Base-by-base conservation (phyloP, 2,113 vertebrate species). In the Vidua chalybeata region DNA sequence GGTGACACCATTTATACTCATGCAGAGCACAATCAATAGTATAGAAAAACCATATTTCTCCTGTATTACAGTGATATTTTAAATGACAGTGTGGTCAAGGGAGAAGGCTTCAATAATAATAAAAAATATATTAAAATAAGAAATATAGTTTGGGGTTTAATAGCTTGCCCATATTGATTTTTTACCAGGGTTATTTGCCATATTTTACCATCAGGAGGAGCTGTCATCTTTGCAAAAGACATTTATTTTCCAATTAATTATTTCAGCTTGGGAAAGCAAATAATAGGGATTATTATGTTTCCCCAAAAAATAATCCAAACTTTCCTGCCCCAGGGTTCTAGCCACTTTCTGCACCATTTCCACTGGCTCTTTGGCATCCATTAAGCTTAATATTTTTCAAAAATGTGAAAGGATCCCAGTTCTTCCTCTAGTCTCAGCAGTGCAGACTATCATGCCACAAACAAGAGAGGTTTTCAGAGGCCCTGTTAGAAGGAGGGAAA, bases 1-100 rank as follows among this genome's bases (percentile, higher is more conserved):
- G 72, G 61, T 92, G 74, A 90, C 54, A 80, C 78, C 84, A 89
- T 95, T 97, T 92, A 95, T 85, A 93, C 58, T 88, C 80, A 87
- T 88, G 72, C 84, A 88, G 71, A 93, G 72, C 17, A 88, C 39
- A 95, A 94, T 95, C 90, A 92, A 95, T 96, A 87, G 37, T 83
- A 95, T 82, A 93, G 87, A 81, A 93, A 95, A 92, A 71, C 0
- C 56, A 49, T 88, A 84, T 95, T 81, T 96, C 94, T 88, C 43
- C 78, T 49, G 39, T 67, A 92, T 90, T 72, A 82, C 31, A 73
- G 39, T 67, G 71, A 37, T 94, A 91, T 92, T 95, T 93, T 92
- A 89, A 73, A 45, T 74, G 84, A 95, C 81, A 76, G 9, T 26
- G 69, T 56, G 80, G 48, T 68, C 63, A 88, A 87, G 30, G 14